These are phyloP conservation scores for Lithophane semibrunnea DNA, from an alignment of 2,888 invertebrate genomes.

Conservation along the genomic window DNA sequence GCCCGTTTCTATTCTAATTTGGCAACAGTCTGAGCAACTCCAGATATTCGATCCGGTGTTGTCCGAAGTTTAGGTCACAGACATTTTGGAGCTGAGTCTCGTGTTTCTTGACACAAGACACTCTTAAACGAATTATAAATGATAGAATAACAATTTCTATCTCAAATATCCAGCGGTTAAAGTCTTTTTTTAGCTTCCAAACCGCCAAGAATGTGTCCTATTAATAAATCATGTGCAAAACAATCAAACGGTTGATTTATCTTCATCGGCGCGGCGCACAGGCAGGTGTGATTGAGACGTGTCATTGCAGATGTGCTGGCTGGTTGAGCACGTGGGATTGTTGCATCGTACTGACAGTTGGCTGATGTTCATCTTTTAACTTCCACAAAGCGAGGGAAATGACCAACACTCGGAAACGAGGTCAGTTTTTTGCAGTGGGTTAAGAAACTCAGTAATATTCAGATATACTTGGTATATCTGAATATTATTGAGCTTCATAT, in stretches of 20 bases:
- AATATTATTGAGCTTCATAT: too few species aligned
- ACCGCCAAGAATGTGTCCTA: conserved; percentile 42
- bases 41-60: conserved; percentile 50
- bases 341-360: conserved; percentile 29
- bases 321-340: conserved; percentile 42
- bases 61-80: conserved; percentile 46
- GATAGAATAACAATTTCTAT: conserved; percentile 11
- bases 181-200: conserved; percentile 37
- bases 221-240: conserved; percentile 52
- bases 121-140: conserved; percentile 17
- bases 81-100: conserved; percentile 35
- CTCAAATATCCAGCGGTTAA: conserved; percentile 23
- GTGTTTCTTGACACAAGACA: conserved; percentile 20
- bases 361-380: conserved; percentile 29
- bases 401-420: conserved; percentile 17
- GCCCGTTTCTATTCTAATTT: conserved; percentile 45
- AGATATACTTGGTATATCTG: neutral
- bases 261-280: conserved; percentile 24
- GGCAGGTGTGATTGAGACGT: conserved; percentile 59
- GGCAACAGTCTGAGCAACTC: conserved; percentile 49
- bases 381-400: conserved; percentile 24
- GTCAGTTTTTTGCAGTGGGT: conserved; percentile 34
- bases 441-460: neutral
- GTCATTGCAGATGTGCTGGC: conserved; percentile 40
- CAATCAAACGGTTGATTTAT: conserved; percentile 61